Conservation (phyloP, 1,140 invertebrate genomes). For the Lordiphosa clarofinis region DNA sequence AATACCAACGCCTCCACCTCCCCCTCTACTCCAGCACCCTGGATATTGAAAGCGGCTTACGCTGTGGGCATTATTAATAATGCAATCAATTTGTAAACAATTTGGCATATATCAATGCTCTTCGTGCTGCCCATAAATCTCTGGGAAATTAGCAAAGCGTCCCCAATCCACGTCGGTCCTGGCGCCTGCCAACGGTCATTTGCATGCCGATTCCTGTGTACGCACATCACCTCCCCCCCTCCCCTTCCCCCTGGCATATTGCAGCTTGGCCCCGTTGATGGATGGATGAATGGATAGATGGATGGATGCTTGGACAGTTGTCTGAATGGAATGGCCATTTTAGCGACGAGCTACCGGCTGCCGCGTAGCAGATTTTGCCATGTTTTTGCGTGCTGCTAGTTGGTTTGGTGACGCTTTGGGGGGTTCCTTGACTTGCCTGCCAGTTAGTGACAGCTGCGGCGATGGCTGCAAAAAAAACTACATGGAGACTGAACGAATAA, state of each 20-base stretch:
- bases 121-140: constrained; percentile 70
- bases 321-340: constrained; percentile 19
- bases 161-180: not conserved
- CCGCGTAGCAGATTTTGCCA: constrained; percentile 31
- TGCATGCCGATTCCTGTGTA: constrained; percentile 29
- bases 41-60: constrained; percentile 16
- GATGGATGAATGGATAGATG: constrained; percentile 55
- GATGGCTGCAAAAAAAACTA: constrained; percentile 26
- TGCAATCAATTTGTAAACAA: constrained; percentile 77
- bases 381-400: constrained; percentile 45
- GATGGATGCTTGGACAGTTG: constrained; percentile 31
- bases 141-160: constrained; percentile 52
- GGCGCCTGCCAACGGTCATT: constrained; percentile 8
- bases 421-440: constrained; percentile 28
- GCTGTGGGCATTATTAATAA: constrained; percentile 70
- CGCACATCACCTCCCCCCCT: no score
- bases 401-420: constrained; percentile 29
- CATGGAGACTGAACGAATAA: constrained; percentile 26
- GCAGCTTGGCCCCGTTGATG: constrained; percentile 53
- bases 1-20: constrained; percentile 6
- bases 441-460: constrained; percentile 75
- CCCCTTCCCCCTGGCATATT: constrained; percentile 65
- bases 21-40: not conserved
- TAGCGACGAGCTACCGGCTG: constrained; percentile 20
- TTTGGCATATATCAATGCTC: constrained; percentile 75